Percentiles rank a stretch among this genome's conserved stretches.
These are phyloP conservation scores for Brachynemurus nebulosus DNA, from an alignment of 2,888 invertebrate genomes.

Conservation along the genomic window DNA sequence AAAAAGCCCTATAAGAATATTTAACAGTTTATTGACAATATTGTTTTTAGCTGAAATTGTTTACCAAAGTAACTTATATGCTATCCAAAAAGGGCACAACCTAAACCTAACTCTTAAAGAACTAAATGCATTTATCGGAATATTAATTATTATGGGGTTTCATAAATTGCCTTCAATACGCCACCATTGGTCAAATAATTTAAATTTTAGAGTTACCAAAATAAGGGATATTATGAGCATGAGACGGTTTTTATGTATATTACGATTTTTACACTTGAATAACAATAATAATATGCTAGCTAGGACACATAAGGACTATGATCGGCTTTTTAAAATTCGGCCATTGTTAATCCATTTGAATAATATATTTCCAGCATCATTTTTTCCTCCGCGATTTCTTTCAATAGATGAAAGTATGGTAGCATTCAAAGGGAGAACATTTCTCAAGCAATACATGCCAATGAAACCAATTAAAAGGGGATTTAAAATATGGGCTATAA, in stretches of 20 bases:
- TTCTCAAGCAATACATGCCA: slow-evolving; percentile 16
- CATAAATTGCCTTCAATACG: not conserved
- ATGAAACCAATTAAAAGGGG: too few species aligned
- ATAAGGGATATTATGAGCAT: not conserved
- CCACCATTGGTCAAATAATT: not conserved
- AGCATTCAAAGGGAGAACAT: slow-evolving; percentile 15
- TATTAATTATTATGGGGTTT: slow-evolving; percentile 1
- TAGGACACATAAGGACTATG: not conserved
- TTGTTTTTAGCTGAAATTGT: not conserved
- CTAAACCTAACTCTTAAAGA: not conserved
- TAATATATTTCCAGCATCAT: not conserved
- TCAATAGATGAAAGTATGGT: slow-evolving; percentile 10
- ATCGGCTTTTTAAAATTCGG: not conserved
- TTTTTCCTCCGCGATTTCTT: not conserved
- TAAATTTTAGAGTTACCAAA: not conserved
- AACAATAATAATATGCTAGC: not conserved
- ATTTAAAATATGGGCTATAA: slow-evolving; percentile 19
- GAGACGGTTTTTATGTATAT: not conserved
- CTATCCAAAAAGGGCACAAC: not conserved
- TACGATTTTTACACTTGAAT: not conserved
- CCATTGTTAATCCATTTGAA: not conserved
- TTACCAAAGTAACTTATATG: not conserved
- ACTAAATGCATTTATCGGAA: not conserved
- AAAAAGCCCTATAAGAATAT: not conserved
- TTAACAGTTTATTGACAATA: not conserved